A percentile compares a stretch with the other conserved stretches of the same genome.
Evolutionary conservation across 2,888 invertebrate species (phyloP).

Genomic region (Shargacucullia verbasci): DNA sequence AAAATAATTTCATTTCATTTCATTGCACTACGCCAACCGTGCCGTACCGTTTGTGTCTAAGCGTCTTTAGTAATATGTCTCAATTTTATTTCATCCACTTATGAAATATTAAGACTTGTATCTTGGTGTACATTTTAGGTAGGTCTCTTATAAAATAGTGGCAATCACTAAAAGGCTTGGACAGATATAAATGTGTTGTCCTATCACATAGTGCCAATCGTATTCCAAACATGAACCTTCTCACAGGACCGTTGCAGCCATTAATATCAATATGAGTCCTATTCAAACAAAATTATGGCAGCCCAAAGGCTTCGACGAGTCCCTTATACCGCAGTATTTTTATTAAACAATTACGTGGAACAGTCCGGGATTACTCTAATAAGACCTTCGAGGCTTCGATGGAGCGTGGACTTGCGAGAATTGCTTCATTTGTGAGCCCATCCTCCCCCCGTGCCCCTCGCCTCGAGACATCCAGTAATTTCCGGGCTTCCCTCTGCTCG

Average conservation of each 20-base stretch:
- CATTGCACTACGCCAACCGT: no score
- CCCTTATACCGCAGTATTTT: slow-evolving; percentile 43
- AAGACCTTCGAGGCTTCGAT: slow-evolving; percentile 43
- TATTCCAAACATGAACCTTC: no score
- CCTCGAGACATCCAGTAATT: slow-evolving; percentile 54
- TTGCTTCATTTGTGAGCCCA: slow-evolving; percentile 57
- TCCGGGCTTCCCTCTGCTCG: slow-evolving; percentile 55
- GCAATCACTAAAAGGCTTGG: no score
- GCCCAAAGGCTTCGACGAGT: not conserved
- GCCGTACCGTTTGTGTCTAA: no score
- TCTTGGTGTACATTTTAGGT: no score
- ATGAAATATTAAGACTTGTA: no score
- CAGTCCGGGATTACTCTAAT: slow-evolving; percentile 52
- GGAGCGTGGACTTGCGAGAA: slow-evolving; percentile 53
- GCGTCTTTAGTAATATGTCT: no score
- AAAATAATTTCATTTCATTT: no score
- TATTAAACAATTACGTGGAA: slow-evolving; percentile 49
- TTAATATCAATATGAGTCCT: slow-evolving; percentile 1
- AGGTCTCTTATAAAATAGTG: no score
- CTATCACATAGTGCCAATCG: no score
- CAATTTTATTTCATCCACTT: no score
- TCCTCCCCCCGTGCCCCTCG: slow-evolving; percentile 9
- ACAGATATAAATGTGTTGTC: no score
- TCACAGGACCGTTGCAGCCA: not conserved
- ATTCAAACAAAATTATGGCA: slow-evolving; percentile 5